Evolutionary conservation across 2,888 invertebrate genomes (phyloP), one percentile per base, ranked within the genome.

Genomic region (Apodemia duryi): DNA sequence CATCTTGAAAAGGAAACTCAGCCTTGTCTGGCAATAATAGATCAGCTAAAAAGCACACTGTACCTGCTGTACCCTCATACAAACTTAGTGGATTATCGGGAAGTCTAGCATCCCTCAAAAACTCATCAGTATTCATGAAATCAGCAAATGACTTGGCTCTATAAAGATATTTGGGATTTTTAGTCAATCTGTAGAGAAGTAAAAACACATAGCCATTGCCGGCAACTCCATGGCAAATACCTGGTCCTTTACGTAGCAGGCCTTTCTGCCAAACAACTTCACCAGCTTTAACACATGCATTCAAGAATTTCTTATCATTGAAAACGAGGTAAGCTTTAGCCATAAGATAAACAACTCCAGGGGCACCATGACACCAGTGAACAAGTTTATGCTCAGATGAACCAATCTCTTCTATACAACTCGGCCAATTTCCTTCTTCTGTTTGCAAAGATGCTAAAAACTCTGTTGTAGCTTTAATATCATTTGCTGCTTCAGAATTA

Each of bases 341-440:
- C 91, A 98, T 93, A 49, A 97, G 81, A 77, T 97, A 97, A 7
- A 97, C 90, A 0, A 95, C 93, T 0, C 97, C 97, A 9, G 97
- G 95, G 10, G 97, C 97, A 0, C 98, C 98, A 80, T 98, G 97
- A 81, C 98, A 98, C 98, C 97, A 97, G 78, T 98, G 97, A 0
- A 97, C 94, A 11, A 97, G 85, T 68, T 96, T 95, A 67, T 96
- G 95, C 3, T 93, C 93, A 57, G 81, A 82, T 51, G 88, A 76
- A 6, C 92, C 86, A 63, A 95, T 85, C 80, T 97, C 95, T 73
- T 95, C 96, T 79, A 95, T 91, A 5, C 95, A 95, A 71, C 95
- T 94, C 0, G 96, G 95, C 83, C 96, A 96, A 80, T 96, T 96
- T 0, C 96, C 96, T 66, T 95, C 94, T 0, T 83, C 76, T 71